Conservation (phyloP, 2,797 vertebrate species). For the Gymnothorax reevesii region DNA sequence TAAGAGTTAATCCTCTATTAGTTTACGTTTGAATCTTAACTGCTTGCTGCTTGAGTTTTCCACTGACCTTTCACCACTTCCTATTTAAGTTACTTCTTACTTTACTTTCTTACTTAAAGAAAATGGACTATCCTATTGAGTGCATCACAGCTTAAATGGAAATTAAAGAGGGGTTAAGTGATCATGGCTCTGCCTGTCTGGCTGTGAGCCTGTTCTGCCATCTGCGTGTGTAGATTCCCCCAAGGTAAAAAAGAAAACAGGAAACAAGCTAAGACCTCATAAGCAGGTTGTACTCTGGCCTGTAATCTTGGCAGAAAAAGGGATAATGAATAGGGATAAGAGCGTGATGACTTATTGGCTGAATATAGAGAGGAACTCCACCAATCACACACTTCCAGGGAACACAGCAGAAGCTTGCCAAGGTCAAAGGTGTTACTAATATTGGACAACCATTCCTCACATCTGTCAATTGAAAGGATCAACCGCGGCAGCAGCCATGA, state of each 20-base stretch:
- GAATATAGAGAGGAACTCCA: background rate
- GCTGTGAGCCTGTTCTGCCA: slow-evolving; percentile 18
- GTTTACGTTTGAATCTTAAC: slow-evolving; percentile 4
- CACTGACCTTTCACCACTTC: background rate
- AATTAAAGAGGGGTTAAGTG: slow-evolving; percentile 30
- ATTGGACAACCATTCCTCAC: slow-evolving; percentile 3
- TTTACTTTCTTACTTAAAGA: background rate
- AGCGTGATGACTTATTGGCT: background rate
- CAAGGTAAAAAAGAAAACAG: background rate
- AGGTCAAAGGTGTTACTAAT: slow-evolving; percentile 3
- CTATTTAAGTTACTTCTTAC: background rate
- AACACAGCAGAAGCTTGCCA: background rate
- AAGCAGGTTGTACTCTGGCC: background rate
- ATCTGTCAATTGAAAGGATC: background rate
- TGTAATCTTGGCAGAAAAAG: slow-evolving; percentile 3
- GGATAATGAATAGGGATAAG: background rate
- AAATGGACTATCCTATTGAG: slow-evolving; percentile 14
- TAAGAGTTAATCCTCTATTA: background rate
- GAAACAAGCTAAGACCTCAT: background rate
- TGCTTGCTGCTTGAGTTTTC: background rate
- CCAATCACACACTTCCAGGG: background rate
- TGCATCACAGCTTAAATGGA: slow-evolving; percentile 25
- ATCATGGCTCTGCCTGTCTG: slow-evolving; percentile 16
- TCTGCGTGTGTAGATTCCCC: background rate
- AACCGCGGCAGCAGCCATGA: background rate